These are phyloP conservation scores for Trypoxylus dichotomus DNA, from an alignment of 1,140 invertebrate genomes.

Conservation along the genomic window DNA sequence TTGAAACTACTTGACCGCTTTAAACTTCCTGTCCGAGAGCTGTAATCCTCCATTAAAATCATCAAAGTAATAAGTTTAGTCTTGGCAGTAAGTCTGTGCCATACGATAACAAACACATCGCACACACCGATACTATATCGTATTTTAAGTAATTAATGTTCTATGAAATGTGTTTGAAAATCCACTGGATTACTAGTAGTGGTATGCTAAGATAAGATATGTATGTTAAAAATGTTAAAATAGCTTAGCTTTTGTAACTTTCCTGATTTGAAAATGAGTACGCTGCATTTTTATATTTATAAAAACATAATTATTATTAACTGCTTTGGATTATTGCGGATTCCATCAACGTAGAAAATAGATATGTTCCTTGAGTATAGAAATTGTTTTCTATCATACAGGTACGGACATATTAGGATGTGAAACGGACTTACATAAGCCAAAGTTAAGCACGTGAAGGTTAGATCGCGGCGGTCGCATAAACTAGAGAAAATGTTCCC, in stretches of 20 bases:
- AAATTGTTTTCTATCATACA: too few species aligned
- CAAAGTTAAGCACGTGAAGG: too few species aligned
- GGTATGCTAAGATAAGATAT: slow-evolving; percentile 8
- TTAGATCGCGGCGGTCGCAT: too few species aligned
- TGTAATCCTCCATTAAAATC: slow-evolving; percentile 48
- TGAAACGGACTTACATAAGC: too few species aligned
- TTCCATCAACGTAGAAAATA: too few species aligned
- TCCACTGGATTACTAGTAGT: neutral
- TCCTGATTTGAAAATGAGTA: too few species aligned
- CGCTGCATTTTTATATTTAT: too few species aligned
- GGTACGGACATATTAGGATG: too few species aligned
- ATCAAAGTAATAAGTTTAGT: slow-evolving; percentile 24
- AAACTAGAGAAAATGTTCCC: too few species aligned
- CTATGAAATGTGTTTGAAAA: neutral
- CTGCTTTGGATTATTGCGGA: too few species aligned
- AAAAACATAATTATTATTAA: too few species aligned
- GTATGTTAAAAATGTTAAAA: neutral
- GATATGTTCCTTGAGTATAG: too few species aligned
- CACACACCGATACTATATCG: neutral
- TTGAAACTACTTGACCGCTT: slow-evolving; percentile 64
- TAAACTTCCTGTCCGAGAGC: slow-evolving; percentile 52
- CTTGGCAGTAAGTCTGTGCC: neutral
- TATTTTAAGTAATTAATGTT: neutral
- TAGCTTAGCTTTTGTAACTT: neutral
- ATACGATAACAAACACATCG: neutral